Evolutionary conservation across 1,140 invertebrate genomes (phyloP), one percentile per base, ranked within the genome.

Genomic region (Camponotus vicinus): DNA sequence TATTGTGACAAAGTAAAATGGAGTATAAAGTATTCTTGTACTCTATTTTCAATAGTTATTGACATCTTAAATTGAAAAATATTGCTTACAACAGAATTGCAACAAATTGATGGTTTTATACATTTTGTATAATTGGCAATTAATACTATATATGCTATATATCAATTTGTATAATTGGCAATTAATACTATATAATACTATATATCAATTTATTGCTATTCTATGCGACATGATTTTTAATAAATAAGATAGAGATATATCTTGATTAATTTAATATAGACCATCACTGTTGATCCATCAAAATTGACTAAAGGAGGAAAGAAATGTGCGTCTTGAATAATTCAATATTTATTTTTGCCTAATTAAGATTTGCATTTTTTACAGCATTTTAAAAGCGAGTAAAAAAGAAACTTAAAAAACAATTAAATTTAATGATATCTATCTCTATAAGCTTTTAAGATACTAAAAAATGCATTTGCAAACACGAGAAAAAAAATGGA

Each of bases 201-300:
- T 34, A 59, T 4, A 69, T 49, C 27, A 49, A 71, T 15, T 75
- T 57, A n/a, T 37, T 21, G 32, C 18, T 75, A 57, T 21, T 37
- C 32, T 37, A 73, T 52, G 27, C 27, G 27, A 15, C 1, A 2
- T 21, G 55, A 59, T 8, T 70, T 27, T 70, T 45, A 18, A 70
- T 49, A 70, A 32, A 21, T 70, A 67, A 49, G 55, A 57, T 37
- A 57, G 13, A 57, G 21, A 37, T 73, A 8, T 73, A 73, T 73
- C 21, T 57, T 34, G 21, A n/a, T 73, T 37, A 37, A 57, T 11
- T 57, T 6, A 73, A 21, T 55, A 18, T 34, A 11, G 18, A 71
- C 8, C 8, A 55, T 69, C 27, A 40, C 42, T 69, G 42, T 45
- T 15, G 13, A 9, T 27, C 13, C 11, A 70, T 67, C 37, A 3